Conservation (phyloP, 2,797 vertebrate species). For the Molossus molossus region DNA sequence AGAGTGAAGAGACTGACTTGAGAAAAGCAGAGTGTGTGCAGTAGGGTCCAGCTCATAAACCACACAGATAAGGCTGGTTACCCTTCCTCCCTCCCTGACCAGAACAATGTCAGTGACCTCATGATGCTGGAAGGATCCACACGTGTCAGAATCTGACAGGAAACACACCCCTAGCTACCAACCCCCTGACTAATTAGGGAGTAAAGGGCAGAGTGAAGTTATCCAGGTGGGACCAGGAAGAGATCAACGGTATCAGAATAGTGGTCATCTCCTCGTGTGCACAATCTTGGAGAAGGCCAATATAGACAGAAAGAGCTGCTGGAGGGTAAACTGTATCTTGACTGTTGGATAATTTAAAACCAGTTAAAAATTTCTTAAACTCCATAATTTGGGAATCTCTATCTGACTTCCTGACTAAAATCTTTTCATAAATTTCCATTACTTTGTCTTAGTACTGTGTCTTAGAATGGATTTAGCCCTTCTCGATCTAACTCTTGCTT, state of each 20-base stretch:
- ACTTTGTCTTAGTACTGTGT: background rate
- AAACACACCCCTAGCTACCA: background rate
- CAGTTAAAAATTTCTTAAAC: constrained; percentile 18
- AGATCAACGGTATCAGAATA: background rate
- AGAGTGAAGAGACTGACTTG: constrained; percentile 44
- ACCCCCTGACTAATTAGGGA: background rate
- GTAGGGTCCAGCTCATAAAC: background rate
- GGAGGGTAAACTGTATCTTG: background rate
- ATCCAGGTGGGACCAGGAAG: background rate
- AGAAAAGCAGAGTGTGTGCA: background rate
- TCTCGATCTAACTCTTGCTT: constrained; percentile 50
- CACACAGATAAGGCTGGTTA: background rate
- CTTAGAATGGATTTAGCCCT: background rate
- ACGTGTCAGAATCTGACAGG: background rate
- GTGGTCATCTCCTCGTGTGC: background rate
- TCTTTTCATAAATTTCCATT: constrained; percentile 33
- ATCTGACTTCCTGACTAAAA: constrained; percentile 32
- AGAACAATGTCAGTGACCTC: background rate
- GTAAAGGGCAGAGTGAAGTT: background rate
- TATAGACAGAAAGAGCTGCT: background rate
- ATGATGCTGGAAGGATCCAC: constrained; percentile 19
- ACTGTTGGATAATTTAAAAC: constrained; percentile 42
- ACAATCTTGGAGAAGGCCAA: background rate
- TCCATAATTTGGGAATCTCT: constrained; percentile 32
- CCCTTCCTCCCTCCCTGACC: background rate